A percentile compares a stretch with the other conserved stretches of the same genome.
These are phyloP conservation scores for Brotula barbata DNA, from an alignment of 2,797 vertebrate genomes.

Conservation along the genomic window DNA sequence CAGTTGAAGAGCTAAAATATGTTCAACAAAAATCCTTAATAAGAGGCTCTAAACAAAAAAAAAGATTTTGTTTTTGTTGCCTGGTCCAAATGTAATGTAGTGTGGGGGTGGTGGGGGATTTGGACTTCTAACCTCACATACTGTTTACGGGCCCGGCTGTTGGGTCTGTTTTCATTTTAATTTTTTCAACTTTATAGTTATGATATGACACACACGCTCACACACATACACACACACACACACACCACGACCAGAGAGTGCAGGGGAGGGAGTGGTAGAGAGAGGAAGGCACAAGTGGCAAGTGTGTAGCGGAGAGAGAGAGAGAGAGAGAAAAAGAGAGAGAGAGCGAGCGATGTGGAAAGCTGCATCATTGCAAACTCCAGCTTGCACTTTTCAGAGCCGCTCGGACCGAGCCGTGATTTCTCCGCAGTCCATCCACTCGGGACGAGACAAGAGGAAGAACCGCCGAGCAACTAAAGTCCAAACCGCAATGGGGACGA, in stretches of 20 bases:
- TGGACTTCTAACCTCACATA: no score
- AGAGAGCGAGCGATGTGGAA: conserved; percentile 27
- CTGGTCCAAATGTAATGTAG: no score
- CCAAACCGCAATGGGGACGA: conserved; percentile 53
- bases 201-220: neutral
- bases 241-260: no score
- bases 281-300: no score
- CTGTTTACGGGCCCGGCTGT: no score
- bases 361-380: conserved; percentile 62
- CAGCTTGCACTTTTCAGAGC: conserved; percentile 48
- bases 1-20: no score
- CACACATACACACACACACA: neutral
- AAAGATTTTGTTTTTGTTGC: no score
- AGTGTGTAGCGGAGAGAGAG: neutral
- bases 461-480: conserved; percentile 4
- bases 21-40: no score
- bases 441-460: conserved; percentile 3
- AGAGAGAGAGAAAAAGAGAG: conserved; percentile 4
- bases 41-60: no score
- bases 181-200: neutral
- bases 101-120: no score
- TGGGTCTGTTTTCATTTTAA: neutral
- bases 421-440: conserved; percentile 30
- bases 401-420: conserved; percentile 26
- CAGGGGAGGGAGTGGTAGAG: conserved; percentile 42